These are phyloP conservation scores for Cyphomyrus discorhynchus DNA, from an alignment of 2,113 vertebrate species.

Conservation along the genomic window DNA sequence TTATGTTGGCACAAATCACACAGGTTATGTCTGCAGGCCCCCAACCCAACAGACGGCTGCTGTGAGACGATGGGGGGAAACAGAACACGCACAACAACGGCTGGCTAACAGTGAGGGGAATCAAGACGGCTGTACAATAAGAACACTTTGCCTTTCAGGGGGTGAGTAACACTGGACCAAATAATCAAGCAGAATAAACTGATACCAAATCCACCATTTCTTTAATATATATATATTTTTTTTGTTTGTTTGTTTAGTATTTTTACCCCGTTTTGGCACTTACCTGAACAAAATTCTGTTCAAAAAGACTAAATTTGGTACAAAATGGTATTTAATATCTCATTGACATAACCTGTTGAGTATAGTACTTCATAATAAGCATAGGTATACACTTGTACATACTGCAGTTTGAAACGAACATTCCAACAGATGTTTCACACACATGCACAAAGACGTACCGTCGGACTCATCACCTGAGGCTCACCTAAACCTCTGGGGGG, in stretches of 20 bases:
- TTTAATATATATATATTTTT: neutral
- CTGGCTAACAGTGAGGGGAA: conserved; percentile 32
- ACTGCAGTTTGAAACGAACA: conserved; percentile 79
- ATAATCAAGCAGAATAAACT: conserved; percentile 68
- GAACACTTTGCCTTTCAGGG: conserved; percentile 50
- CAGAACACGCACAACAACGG: conserved; percentile 54
- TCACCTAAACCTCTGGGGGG: neutral
- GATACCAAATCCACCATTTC: conserved; percentile 58
- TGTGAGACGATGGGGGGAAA: conserved; percentile 40
- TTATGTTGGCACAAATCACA: conserved; percentile 69
- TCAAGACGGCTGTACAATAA: conserved; percentile 42
- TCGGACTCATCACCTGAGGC: conserved; percentile 47
- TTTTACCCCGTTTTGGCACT: conserved; percentile 87
- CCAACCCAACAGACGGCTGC: neutral
- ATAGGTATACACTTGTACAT: conserved; percentile 87
- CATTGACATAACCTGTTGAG: conserved; percentile 74
- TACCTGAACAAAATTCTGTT: conserved; percentile 83
- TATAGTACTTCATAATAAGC: conserved; percentile 74
- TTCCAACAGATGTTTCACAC: conserved; percentile 89
- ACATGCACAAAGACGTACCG: conserved; percentile 82
- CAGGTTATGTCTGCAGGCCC: conserved; percentile 48
- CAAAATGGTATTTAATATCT: conserved; percentile 73
- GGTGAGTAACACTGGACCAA: conserved; percentile 42
- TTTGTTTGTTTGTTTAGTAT: conserved; percentile 46
- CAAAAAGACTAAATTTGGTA: conserved; percentile 79